Conservation (phyloP, 2,888 invertebrate species). For the Apotomis turbidana region DNA sequence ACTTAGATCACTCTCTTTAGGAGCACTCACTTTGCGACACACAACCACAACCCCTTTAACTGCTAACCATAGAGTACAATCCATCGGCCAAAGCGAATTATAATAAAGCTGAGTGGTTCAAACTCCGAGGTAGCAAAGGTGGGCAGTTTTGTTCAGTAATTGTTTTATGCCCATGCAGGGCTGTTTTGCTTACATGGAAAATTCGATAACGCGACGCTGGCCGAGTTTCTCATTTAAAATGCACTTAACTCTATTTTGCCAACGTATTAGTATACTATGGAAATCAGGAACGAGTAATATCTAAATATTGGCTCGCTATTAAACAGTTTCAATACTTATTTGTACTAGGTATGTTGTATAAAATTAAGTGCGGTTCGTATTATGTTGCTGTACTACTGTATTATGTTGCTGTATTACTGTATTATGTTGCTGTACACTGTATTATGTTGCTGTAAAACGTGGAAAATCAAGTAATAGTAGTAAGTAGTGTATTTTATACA, state of each 20-base stretch:
- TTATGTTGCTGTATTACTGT: too few species aligned
- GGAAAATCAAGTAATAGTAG: too few species aligned
- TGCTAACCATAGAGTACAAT: neutral
- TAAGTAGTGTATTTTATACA: too few species aligned
- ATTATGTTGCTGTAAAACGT: too few species aligned
- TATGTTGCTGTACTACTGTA: too few species aligned
- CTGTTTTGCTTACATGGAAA: constrained; percentile 48
- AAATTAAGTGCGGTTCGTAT: too few species aligned
- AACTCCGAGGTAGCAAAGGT: constrained; percentile 52
- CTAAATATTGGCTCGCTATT: too few species aligned
- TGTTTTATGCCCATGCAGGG: constrained; percentile 59
- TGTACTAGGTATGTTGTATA: too few species aligned
- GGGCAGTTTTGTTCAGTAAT: constrained; percentile 62
- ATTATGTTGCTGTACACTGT: too few species aligned
- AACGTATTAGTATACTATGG: too few species aligned
- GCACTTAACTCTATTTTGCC: neutral
- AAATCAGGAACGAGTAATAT: too few species aligned
- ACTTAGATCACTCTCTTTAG: too few species aligned
- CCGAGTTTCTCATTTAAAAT: constrained; percentile 10
- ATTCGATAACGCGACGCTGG: constrained; percentile 12
- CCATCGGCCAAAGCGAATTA: constrained; percentile 6
- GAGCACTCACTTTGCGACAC: neutral
- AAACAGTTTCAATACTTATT: neutral
- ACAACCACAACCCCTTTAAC: constrained; percentile 6
- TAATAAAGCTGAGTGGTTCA: constrained; percentile 11